A percentile compares a stretch with the other conserved stretches of the same genome.
Evolutionary conservation across 2,113 vertebrate species (phyloP).

Genomic region (Cichladusa arquata): DNA sequence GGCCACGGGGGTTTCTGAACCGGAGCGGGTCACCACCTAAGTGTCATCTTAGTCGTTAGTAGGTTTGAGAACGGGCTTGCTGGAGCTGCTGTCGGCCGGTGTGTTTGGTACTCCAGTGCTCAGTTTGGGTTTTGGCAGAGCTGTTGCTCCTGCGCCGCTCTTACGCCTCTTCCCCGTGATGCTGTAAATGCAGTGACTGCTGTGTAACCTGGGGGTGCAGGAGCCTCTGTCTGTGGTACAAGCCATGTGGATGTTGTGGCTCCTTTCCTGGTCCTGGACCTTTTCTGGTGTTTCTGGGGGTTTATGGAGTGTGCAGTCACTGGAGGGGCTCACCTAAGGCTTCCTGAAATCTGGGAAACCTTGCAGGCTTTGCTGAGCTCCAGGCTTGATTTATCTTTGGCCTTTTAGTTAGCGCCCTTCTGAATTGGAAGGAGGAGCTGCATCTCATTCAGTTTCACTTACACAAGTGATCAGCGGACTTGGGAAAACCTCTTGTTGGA

Average conservation of each 20-base stretch:
- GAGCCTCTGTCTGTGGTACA: neutral
- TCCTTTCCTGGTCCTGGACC: neutral
- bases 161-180: rapidly evolving
- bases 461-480: rapidly evolving
- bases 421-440: neutral
- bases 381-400: neutral
- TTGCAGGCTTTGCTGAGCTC: neutral
- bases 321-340: rapidly evolving
- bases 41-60: rapidly evolving
- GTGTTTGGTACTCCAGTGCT: rapidly evolving
- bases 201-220: rapidly evolving
- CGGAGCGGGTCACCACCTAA: rapidly evolving
- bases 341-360: neutral
- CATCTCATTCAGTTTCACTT: neutral
- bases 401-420: neutral
- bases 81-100: neutral
- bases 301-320: rapidly evolving
- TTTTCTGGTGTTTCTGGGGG: neutral
- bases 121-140: neutral
- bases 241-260: rapidly evolving
- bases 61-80: rapidly evolving
- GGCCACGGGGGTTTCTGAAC: rapidly evolving
- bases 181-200: rapidly evolving
- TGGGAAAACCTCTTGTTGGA: neutral
- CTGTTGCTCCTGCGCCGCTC: neutral